Base-by-base conservation (phyloP, 2,797 vertebrate genomes). In the Sylvilagus floridanus region DNA sequence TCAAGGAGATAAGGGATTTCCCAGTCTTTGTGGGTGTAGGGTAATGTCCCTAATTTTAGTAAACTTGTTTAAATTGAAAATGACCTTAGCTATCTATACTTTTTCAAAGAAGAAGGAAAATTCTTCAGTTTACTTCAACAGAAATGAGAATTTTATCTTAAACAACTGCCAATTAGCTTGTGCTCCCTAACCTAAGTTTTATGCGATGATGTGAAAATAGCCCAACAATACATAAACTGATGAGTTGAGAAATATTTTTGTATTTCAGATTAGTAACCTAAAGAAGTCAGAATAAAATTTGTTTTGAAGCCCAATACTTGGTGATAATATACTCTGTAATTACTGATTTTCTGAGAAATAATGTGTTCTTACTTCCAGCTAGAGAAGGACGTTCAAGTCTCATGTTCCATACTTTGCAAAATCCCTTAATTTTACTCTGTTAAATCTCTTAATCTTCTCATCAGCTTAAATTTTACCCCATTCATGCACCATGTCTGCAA, bases 141-240 rank as follows among this genome's bases (percentile, higher is more conserved):
- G 47, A 88, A 96, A 94, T 8, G 14, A 62, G 32, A 91, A 12
- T 76, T 95, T 47, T 66, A 71, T 73, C 35, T 79, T 66, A 54
- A 26, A 54, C 78, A 66, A 84, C 24, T 83, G 24, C 24, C 66
- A 85, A 22, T 73, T 88, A 78, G 52, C 32, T 32, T 81, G n/a
- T 75, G 32, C 21, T 96, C 42, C 26, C 8, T 54, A 87, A 89
- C 28, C 84, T 89, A 79, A 93, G 42, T 91, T 91, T 94, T 91
- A 71, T 24, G 47, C 9, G 32, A 19, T 24, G 12, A 60, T 52
- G 24, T 69, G 52, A 93, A 93, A 77, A 5, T n/a, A 78, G 26
- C n/a, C 28, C 65, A 88, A 54, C 57, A 88, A 14, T 35, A 79
- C 57, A 81, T 69, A 24, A 69, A 4, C n/a, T 37, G 42, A 91